Base-by-base conservation (phyloP, 2,888 invertebrate species). In the Slavum lentiscoides region DNA sequence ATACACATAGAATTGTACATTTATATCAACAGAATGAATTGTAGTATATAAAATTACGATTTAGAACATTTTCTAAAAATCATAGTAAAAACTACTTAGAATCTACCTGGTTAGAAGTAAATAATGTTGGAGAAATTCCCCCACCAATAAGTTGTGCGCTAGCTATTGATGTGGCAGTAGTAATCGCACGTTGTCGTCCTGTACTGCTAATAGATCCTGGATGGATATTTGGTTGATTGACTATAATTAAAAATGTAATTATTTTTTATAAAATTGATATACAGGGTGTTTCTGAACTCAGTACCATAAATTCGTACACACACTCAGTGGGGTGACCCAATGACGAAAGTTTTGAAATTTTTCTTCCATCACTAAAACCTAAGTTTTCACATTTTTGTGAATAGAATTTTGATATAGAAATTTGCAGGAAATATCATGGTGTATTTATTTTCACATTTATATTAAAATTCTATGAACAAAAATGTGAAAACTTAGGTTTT, bases 141-240 rank as follows among this genome's bases (percentile, higher is more conserved):
- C 91, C 92, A 70, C 92, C 92, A 83, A 92, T 91, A 77, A 90
- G 87, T 85, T 90, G 90, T 69, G 89, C 89, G 21, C 89, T 89
- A 84, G 90, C 90, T 7, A 90, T 90, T 55, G 90, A 90, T n/a
- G n/a, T n/a, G n/a, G n/a, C n/a, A 81, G 89, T 89, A 8, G 84
- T 84, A n/a, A 84, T 89, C 19, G 89, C 88, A 83, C 90, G 86
- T 80, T 90, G 90, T 82, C 90, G 86, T n/a, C 90, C 90, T 64
- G 90, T 90, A 84, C 90, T 90, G 76, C 90, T 88, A 84, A 91
- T 90, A 83, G 90, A 90, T 72, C 90, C 90, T 7, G 90, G 90
- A 85, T 90, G 90, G 83, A 90, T 90, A 85, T 89, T 90, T 82
- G 90, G 90, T 84, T 90, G 90, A 75, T 88, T 87, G 83, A 88